Percentiles rank a stretch among this genome's conserved stretches.
These are phyloP conservation scores for Eulemur albifrons DNA, from an alignment of 2,797 vertebrate genomes.

Conservation along the genomic window DNA sequence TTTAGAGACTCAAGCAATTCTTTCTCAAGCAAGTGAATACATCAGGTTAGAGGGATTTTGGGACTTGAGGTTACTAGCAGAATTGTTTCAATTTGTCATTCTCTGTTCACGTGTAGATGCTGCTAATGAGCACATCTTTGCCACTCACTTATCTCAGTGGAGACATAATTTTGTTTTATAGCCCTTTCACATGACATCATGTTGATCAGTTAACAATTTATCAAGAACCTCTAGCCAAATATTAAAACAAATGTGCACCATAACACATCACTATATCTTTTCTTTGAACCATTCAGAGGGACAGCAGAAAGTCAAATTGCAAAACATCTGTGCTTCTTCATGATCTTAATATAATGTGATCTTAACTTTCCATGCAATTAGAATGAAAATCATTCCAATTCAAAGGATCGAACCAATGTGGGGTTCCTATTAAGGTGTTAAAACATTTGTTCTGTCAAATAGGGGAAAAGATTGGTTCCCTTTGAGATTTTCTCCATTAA, in stretches of 20 bases:
- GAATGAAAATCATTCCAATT: constrained; percentile 72
- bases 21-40: constrained; percentile 38
- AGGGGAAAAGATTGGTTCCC: constrained; percentile 22
- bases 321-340: constrained; percentile 57
- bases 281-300: constrained; percentile 2
- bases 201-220: constrained; percentile 70
- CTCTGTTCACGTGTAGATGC: not conserved
- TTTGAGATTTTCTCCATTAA: constrained; percentile 70
- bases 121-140: constrained; percentile 42
- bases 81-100: constrained; percentile 63
- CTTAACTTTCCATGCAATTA: constrained; percentile 72
- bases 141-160: constrained; percentile 39
- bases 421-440: constrained; percentile 65
- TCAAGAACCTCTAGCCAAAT: constrained; percentile 59
- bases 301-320: constrained; percentile 34
- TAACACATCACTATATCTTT: not conserved
- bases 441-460: constrained; percentile 53
- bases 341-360: constrained; percentile 58
- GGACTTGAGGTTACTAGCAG: not conserved
- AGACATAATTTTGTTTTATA: constrained; percentile 66
- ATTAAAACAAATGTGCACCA: constrained; percentile 54
- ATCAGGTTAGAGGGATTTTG: constrained; percentile 18
- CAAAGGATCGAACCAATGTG: constrained; percentile 64
- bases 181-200: constrained; percentile 14
- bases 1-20: constrained; percentile 44